These are phyloP conservation scores for Autographa gamma DNA, from an alignment of 2,888 invertebrate species.

Conservation along the genomic window DNA sequence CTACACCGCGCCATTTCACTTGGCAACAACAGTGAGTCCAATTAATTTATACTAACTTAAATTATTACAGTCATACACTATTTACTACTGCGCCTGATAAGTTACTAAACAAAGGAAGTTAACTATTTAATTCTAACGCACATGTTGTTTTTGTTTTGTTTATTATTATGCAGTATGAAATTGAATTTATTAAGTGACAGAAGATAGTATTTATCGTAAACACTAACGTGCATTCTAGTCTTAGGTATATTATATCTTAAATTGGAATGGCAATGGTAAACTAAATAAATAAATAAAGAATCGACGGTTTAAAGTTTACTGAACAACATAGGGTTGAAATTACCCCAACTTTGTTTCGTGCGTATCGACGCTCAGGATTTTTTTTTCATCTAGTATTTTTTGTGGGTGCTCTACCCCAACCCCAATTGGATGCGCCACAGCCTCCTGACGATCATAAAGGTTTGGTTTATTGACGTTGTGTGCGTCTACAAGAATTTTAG, in stretches of 20 bases:
- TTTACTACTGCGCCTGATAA: not conserved
- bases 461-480: constrained; percentile 3
- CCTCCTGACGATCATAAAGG: not conserved
- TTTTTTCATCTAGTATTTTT: constrained; percentile 30
- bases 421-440: constrained; percentile 1
- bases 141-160: not conserved
- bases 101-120: not conserved
- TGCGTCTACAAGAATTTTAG: not conserved
- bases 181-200: not conserved
- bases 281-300: not conserved
- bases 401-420: constrained; percentile 15
- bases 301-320: not conserved
- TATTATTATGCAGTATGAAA: not conserved
- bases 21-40: constrained; percentile 71
- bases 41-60: not conserved
- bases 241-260: too few species aligned
- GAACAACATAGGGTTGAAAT: constrained; percentile 15
- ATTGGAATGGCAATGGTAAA: not conserved
- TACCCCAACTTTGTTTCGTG: not conserved
- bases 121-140: not conserved
- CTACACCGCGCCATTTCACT: constrained; percentile 92
- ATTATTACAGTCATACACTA: not conserved
- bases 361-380: not conserved
- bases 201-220: not conserved
- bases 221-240: not conserved